Base-by-base conservation (phyloP, 1,140 invertebrate genomes). In the Drosophila sulfurigaster region DNA sequence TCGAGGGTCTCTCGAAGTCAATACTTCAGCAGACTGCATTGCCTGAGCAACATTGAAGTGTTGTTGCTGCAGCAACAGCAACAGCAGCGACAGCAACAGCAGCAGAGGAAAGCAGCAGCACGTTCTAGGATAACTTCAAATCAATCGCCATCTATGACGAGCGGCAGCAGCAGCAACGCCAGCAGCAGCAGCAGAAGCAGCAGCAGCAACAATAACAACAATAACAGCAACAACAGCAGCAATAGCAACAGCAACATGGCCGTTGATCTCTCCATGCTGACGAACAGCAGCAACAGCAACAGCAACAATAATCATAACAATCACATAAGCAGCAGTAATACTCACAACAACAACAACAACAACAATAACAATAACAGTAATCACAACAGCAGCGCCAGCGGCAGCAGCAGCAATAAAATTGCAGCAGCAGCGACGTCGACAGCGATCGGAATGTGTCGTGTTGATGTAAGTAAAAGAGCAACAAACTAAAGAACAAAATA, bases 391-490 rank as follows among this genome's bases (percentile, higher is more conserved):
- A 56, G n/a, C 46, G 57, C 20, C 32, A 81, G 38, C 54, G 28
- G 38, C 73, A 46, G 43, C 25, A 64, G 25, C 51, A 71, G n/a
- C 62, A 78, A 70, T 52, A 86, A 81, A 75, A 82, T 75, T 74
- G 74, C 63, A 74, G 63, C 69, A 45, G 20, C 63, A 38, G 67
- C 82, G 56, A 52, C 62, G 35, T 49, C 65, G 3, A 51, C 87
- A 73, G 81, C 91, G 48, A 74, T 92, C 48, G 87, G 91, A 65
- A 78, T 91, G 46, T 92, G 77, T 86, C 91, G 90, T 67, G 72
- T 91, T 56, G 90, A 91, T 86, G 91, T 92, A 92, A 92, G 91
- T 92, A 91, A 81, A 48, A 8, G 46, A 43, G 60, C 5, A 72
- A 56, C 5, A 52, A 41, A 57, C 49, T 45, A 20, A 46, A 32